Percentiles rank a stretch among this genome's conserved stretches.
Conservation (phyloP, 2,797 vertebrate species). For the Parotocinclus haroldoi region DNA sequence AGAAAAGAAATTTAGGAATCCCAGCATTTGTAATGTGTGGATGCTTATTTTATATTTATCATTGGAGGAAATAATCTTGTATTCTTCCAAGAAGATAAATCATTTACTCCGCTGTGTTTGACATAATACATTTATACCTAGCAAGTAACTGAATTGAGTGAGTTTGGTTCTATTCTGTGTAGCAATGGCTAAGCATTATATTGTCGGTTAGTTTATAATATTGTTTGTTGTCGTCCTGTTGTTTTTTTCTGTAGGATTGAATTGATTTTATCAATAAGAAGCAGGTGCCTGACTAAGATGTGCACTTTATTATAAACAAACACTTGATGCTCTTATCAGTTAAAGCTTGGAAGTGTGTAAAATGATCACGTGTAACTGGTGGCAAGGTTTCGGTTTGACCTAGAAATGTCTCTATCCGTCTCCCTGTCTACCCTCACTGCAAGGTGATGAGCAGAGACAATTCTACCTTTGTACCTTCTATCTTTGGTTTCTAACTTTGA, state of each 20-base stretch:
- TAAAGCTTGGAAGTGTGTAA: constrained; percentile 24
- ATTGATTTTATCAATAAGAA: constrained; percentile 27
- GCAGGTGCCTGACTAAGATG: constrained; percentile 29
- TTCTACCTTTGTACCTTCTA: no score
- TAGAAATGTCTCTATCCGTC: constrained; percentile 27
- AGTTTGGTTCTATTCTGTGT: neutral
- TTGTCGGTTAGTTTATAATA: constrained; percentile 10
- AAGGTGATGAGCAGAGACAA: neutral
- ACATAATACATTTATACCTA: neutral
- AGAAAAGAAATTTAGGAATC: constrained; percentile 1
- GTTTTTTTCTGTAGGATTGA: neutral
- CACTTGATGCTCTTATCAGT: constrained; percentile 39
- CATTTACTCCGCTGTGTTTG: constrained; percentile 10
- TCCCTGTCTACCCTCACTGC: neutral
- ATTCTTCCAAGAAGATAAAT: constrained; percentile 10
- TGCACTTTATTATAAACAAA: constrained; percentile 30
- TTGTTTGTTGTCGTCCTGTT: neutral
- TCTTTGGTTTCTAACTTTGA: no score
- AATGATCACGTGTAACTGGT: constrained; percentile 35
- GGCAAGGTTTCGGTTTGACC: constrained; percentile 39
- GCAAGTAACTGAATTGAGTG: neutral
- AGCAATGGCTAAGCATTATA: neutral
- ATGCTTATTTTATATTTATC: constrained; percentile 18
- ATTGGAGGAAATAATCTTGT: neutral
- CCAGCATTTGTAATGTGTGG: neutral